Percentiles rank a stretch among this genome's conserved stretches.
phyloP scores from a whole-genome alignment of 2,113 vertebrate genomes.

The Fulica atra region DNA sequence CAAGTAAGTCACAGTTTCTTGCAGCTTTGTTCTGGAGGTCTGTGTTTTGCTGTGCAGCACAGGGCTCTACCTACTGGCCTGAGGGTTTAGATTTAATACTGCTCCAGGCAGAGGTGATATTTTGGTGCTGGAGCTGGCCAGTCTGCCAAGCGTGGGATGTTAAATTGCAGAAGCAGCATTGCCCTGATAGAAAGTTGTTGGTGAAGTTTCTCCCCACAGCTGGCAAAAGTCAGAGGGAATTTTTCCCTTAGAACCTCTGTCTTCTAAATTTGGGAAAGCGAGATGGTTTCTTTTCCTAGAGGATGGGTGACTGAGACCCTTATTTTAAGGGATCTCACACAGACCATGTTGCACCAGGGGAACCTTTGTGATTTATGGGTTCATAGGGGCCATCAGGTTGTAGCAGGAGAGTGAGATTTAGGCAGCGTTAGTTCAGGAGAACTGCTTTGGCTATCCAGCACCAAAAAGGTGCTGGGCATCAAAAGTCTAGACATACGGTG shows the following conservation, averaged over 20 bases:
- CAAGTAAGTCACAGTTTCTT: neutral
- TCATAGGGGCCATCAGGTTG: accelerated
- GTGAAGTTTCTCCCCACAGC: neutral
- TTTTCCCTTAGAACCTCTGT: neutral
- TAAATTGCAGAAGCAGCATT: neutral
- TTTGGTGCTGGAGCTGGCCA: neutral
- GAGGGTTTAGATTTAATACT: neutral
- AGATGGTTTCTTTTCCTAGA: neutral
- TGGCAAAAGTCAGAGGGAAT: accelerated
- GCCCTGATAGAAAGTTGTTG: neutral
- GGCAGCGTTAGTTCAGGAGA: neutral
- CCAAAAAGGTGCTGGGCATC: too few species aligned
- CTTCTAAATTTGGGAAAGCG: neutral
- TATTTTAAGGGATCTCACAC: neutral
- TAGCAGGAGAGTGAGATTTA: neutral
- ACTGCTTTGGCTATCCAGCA: neutral
- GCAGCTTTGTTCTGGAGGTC: too few species aligned
- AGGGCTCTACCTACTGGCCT: neutral
- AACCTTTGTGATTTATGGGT: neutral
- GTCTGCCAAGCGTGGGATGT: neutral
- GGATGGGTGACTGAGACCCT: neutral
- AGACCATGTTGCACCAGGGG: accelerated
- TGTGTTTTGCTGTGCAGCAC: too few species aligned
- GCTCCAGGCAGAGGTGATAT: neutral
- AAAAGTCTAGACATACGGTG: neutral